Evolutionary conservation across 2,888 invertebrate genomes (phyloP), one percentile per base, ranked within the genome.

Genomic region (Hirtodrosophila histrioides): DNA sequence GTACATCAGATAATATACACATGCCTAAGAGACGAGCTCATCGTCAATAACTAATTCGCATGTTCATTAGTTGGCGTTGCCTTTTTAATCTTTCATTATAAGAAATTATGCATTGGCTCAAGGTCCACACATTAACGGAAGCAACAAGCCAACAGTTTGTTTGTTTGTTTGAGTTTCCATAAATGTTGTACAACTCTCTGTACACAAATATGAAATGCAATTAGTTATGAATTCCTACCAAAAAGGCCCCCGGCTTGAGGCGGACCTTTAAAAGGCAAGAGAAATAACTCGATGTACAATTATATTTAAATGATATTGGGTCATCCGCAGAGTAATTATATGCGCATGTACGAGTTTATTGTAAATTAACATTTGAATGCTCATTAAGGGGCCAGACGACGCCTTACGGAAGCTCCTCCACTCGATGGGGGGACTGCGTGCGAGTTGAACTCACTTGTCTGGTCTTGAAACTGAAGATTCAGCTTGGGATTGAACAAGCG

Each of bases 361-460:
- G 68, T 78, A 71, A 69, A 62, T 57, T 53, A 81, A 57, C 54
- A 56, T 31, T 64, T 57, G 41, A 55, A 46, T 55, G 79, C 45
- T 60, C 75, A 69, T 78, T 69, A 68, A 49, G 60, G 45, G 50
- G 4, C 29, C 27, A 46, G 72, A 51, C 62, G 56, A 85, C 81
- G 81, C 81, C 81, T 75, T 62, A 71, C 81, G 78, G 87, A 87
- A 85, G 80, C 87, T 55, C 78, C 27, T 27, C 27, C 4, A 65
- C 48, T 24, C 40, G 37, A 33, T 24, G 29, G 27, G 27, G 27
- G 7, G 50, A 9, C 27, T 2, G 66, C 50, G 69, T 64, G 78
- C 36, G 77, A 57, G 17, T 17, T 17, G 17, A 17, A 17, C 55
- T 76, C 54, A 53, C 63, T 62, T 69, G 54, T 29, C 50, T 69